Evolutionary conservation across 2,888 invertebrate species (phyloP).

Genomic region (Lycocerus yunnanus): DNA sequence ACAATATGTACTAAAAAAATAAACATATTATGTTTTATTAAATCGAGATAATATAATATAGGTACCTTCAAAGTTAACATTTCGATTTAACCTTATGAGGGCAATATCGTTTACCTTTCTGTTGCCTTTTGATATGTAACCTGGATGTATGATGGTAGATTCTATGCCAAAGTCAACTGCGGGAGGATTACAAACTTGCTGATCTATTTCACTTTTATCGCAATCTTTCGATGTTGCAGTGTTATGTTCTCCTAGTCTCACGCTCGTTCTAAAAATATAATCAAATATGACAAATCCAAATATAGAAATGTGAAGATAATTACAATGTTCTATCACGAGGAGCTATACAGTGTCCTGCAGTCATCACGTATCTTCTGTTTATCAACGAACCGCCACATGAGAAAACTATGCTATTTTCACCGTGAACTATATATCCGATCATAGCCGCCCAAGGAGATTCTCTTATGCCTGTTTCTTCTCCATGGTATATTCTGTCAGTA

Average conservation of each 20-base stretch:
- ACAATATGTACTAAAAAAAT: background rate
- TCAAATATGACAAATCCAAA: background rate
- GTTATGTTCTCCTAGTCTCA: background rate
- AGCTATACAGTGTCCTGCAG: conserved; percentile 56
- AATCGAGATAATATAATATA: background rate
- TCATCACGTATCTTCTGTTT: conserved; percentile 59
- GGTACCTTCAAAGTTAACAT: background rate
- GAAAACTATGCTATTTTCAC: conserved; percentile 29
- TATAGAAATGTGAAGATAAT: background rate
- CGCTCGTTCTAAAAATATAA: background rate
- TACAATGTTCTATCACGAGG: background rate
- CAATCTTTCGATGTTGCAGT: background rate
- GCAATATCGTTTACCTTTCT: background rate
- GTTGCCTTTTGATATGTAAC: background rate
- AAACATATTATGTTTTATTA: background rate
- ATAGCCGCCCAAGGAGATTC: conserved; percentile 59
- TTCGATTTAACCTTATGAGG: background rate
- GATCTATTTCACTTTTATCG: background rate
- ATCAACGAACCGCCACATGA: conserved; percentile 61
- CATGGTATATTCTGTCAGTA: conserved; percentile 48
- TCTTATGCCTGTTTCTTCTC: conserved; percentile 51
- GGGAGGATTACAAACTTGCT: background rate
- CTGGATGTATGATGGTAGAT: background rate
- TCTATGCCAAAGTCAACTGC: background rate
- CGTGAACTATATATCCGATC: conserved; percentile 49